phyloP scores from a whole-genome alignment of 2,888 invertebrate species.

The Sarcophaga caerulescens region DNA sequence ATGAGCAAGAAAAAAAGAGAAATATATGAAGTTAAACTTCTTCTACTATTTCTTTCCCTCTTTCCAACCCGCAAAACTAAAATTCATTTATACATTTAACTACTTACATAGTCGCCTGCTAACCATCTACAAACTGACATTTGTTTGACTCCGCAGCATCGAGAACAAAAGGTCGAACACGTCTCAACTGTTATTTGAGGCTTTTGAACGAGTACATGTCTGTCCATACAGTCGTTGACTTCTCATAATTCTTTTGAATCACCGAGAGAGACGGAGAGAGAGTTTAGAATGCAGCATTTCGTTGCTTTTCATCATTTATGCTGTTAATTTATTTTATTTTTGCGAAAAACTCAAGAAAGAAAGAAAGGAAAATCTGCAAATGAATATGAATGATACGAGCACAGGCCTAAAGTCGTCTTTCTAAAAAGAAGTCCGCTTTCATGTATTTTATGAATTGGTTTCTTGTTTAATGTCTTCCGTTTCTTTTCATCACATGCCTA shows the following conservation, averaged over 20 bases:
- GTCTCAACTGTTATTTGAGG: conserved; percentile 77
- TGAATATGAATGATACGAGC: conserved; percentile 15
- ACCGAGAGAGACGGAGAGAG: too few relatives aligned
- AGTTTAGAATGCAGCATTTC: conserved; percentile 35
- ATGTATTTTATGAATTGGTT: conserved; percentile 21
- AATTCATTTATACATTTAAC: conserved; percentile 20
- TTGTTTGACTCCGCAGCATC: conserved; percentile 10
- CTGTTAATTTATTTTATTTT: conserved; percentile 60
- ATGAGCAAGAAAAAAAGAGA: background rate
- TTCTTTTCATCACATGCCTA: conserved; percentile 33
- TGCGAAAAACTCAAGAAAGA: conserved; percentile 12
- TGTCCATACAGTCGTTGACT: background rate
- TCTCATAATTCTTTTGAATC: conserved; percentile 6
- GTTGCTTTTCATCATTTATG: conserved; percentile 57
- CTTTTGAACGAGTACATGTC: background rate
- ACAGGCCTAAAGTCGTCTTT: conserved; percentile 52
- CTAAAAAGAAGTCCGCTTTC: conserved; percentile 33
- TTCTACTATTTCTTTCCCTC: background rate
- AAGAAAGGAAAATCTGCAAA: conserved; percentile 17
- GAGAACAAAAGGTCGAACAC: conserved; percentile 68
- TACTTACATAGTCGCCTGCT: background rate
- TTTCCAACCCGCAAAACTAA: background rate
- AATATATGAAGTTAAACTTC: conserved; percentile 32
- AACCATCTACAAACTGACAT: background rate
- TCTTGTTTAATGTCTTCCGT: conserved; percentile 24